Conservation (phyloP, 1,140 invertebrate species). For the Vollenhovia emeryi region DNA sequence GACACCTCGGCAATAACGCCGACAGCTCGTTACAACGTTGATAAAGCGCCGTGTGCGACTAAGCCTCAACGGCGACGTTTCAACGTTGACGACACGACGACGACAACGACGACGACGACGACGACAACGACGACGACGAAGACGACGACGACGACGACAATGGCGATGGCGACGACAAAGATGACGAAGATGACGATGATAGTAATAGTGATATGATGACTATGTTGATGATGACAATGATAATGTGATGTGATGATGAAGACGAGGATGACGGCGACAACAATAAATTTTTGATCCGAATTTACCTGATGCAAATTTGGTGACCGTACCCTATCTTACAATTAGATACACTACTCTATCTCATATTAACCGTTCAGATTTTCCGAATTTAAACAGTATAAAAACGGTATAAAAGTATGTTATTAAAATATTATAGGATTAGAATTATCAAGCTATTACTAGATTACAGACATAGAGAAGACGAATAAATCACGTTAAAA, state of each 20-base stretch:
- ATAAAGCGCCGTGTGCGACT: conserved; percentile 77
- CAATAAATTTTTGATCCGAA: too few relatives aligned
- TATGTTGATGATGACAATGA: too few relatives aligned
- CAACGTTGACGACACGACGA: conserved; percentile 26
- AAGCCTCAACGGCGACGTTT: conserved; percentile 62
- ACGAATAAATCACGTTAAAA: conserved; percentile 13
- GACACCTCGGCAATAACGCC: conserved; percentile 81
- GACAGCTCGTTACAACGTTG: conserved; percentile 83
- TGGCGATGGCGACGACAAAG: too few relatives aligned
- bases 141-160: too few relatives aligned
- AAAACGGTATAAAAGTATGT: not conserved
- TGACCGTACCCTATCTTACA: too few relatives aligned
- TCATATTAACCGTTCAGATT: not conserved
- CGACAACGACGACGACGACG: not conserved
- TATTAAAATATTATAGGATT: conserved; percentile 4
- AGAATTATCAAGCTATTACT: not conserved
- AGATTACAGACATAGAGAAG: not conserved
- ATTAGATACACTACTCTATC: not conserved
- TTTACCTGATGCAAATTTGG: too few relatives aligned
- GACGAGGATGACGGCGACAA: too few relatives aligned
- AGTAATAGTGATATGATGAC: too few relatives aligned
- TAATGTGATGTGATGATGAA: too few relatives aligned
- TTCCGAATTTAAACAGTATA: not conserved
- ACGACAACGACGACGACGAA: too few relatives aligned
- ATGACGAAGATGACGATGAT: too few relatives aligned